Evolutionary conservation across 2,797 vertebrate genomes (phyloP).

Genomic region (Crenichthys baileyi): DNA sequence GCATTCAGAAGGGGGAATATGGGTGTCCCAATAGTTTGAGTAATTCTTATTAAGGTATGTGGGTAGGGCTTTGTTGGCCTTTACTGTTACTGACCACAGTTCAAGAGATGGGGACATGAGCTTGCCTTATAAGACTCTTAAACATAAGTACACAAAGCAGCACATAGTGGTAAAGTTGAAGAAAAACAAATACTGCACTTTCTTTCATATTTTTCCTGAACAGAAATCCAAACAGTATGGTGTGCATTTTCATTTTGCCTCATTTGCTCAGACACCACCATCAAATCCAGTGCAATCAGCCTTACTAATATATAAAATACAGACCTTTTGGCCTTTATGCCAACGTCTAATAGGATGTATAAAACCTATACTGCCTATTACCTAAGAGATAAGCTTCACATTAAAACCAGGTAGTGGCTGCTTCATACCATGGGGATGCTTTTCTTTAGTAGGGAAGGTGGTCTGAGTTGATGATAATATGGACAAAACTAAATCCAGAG

Average conservation of each 20-base stretch:
- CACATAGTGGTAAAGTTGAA: neutral
- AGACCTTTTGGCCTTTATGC: too few relatives aligned
- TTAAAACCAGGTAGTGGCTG: neutral
- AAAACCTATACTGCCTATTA: too few relatives aligned
- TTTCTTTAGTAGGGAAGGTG: neutral
- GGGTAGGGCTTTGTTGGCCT: too few relatives aligned
- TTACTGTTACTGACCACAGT: too few relatives aligned
- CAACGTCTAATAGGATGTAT: too few relatives aligned
- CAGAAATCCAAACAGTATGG: neutral
- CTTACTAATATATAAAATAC: neutral
- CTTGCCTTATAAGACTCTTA: too few relatives aligned
- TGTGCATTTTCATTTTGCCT: neutral
- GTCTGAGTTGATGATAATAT: neutral
- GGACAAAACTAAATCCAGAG: neutral
- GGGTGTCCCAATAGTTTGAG: neutral
- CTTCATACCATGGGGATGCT: neutral
- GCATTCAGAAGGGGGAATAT: neutral
- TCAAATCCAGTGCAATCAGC: neutral
- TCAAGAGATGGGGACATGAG: too few relatives aligned
- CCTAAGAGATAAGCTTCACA: neutral
- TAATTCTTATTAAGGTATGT: neutral
- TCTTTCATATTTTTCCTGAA: neutral
- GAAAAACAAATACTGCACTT: too few relatives aligned
- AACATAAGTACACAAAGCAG: neutral
- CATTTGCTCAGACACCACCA: neutral